Percentiles rank a stretch among this genome's conserved stretches.
phyloP scores from a whole-genome alignment of 2,888 invertebrate genomes.

The Spatulosminthurus flaviceps region DNA sequence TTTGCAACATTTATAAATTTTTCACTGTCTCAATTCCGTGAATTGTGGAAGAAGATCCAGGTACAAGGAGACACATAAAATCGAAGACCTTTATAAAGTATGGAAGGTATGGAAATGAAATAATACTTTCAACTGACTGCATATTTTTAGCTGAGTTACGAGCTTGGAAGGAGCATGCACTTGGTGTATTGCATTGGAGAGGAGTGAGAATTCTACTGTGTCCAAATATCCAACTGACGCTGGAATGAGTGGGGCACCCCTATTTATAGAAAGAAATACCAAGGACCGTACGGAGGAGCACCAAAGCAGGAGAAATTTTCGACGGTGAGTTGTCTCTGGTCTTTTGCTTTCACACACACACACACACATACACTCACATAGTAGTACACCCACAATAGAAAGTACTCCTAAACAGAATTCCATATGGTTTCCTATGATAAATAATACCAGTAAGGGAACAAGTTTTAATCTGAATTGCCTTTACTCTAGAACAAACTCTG shows the following conservation, averaged over 20 bases:
- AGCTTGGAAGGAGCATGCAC: background rate
- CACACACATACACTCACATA: too few relatives aligned
- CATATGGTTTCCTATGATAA: background rate
- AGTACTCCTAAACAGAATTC: background rate
- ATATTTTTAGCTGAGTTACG: background rate
- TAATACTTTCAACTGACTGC: background rate
- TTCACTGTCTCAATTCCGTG: background rate
- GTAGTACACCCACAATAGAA: too few relatives aligned
- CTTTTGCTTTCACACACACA: background rate
- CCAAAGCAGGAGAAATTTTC: background rate
- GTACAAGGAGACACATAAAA: conserved; percentile 2
- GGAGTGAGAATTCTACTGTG: background rate
- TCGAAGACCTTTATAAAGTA: background rate
- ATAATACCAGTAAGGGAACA: background rate
- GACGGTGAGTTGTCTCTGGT: background rate
- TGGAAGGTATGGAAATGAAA: background rate
- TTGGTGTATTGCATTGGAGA: background rate
- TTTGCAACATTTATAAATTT: too few relatives aligned
- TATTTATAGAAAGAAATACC: conserved; percentile 24
- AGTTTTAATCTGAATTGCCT: background rate
- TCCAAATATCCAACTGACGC: conserved; percentile 20
- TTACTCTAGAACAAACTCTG: background rate
- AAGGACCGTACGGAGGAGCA: conserved; percentile 4
- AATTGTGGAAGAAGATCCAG: background rate
- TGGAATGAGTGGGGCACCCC: conserved; percentile 33